Evolutionary conservation across 2,888 invertebrate species (phyloP).

Genomic region (Chouioia cunea): DNA sequence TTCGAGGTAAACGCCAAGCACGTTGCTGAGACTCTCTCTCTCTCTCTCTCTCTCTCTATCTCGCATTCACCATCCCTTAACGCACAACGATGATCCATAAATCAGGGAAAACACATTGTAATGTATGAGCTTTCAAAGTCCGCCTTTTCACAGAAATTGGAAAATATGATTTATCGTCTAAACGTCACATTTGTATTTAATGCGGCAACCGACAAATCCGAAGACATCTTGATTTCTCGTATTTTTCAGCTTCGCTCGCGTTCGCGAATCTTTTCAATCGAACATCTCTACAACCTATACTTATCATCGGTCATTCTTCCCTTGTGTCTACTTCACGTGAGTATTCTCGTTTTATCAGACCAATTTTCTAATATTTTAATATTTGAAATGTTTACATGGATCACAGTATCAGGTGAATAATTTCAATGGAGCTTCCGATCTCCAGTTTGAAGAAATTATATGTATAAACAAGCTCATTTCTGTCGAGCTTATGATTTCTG

Average conservation of each 20-base stretch:
- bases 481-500: background rate
- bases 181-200: constrained; percentile 21
- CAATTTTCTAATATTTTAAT: too few relatives aligned
- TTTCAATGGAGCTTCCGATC: too few relatives aligned
- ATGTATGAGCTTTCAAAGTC: constrained; percentile 28
- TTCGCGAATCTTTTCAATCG: background rate
- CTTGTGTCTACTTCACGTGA: too few relatives aligned
- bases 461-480: too few relatives aligned
- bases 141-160: constrained; percentile 14
- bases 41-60: background rate
- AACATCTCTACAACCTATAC: background rate
- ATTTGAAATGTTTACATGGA: too few relatives aligned
- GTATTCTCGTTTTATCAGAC: too few relatives aligned
- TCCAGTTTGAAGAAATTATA: too few relatives aligned
- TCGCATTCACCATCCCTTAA: background rate
- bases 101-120: constrained; percentile 28
- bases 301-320: too few relatives aligned
- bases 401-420: too few relatives aligned
- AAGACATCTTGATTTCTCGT: background rate
- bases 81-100: background rate
- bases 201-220: background rate
- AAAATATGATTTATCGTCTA: constrained; percentile 23
- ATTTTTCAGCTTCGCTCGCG: background rate
- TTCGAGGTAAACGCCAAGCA: background rate
- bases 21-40: background rate